Evolutionary conservation across 2,888 invertebrate genomes (phyloP).

Genomic region (Platerodrilus igneus): DNA sequence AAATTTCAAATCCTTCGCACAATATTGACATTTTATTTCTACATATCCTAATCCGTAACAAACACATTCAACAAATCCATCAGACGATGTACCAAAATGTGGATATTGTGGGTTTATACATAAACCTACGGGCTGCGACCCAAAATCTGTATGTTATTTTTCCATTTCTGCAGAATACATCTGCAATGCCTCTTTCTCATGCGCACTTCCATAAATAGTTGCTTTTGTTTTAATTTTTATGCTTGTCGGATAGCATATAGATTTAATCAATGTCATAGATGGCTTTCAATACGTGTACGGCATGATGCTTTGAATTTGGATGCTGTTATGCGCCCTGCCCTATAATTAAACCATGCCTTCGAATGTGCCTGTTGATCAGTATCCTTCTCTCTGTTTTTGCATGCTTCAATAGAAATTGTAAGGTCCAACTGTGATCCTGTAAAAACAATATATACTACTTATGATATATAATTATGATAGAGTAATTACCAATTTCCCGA

Average conservation of each 20-base stretch:
- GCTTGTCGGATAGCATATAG: slow-evolving; percentile 4
- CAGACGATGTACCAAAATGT: no score
- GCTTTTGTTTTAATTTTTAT: slow-evolving; percentile 3
- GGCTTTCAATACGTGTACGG: slow-evolving; percentile 4
- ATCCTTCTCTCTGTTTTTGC: slow-evolving; percentile 1
- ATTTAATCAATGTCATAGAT: slow-evolving; percentile 5
- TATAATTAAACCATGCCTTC: slow-evolving; percentile 1
- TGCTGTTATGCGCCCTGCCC: slow-evolving; percentile 3
- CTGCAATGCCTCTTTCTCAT: slow-evolving; percentile 1
- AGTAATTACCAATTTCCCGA: no score
- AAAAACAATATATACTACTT: no score
- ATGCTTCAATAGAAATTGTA: slow-evolving; percentile 2
- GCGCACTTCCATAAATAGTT: slow-evolving; percentile 4
- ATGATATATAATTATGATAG: no score
- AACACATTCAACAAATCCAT: no score
- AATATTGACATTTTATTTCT: no score
- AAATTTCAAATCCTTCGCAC: no score
- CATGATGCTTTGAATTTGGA: slow-evolving; percentile 5
- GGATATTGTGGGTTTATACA: no score
- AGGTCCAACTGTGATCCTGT: neutral
- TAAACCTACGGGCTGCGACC: no score
- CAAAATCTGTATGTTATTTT: no score
- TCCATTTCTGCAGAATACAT: neutral
- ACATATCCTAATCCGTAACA: no score
- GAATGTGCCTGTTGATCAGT: neutral